Base-by-base conservation (phyloP, 2,888 invertebrate genomes). In the Noctuana brunneofusca region DNA sequence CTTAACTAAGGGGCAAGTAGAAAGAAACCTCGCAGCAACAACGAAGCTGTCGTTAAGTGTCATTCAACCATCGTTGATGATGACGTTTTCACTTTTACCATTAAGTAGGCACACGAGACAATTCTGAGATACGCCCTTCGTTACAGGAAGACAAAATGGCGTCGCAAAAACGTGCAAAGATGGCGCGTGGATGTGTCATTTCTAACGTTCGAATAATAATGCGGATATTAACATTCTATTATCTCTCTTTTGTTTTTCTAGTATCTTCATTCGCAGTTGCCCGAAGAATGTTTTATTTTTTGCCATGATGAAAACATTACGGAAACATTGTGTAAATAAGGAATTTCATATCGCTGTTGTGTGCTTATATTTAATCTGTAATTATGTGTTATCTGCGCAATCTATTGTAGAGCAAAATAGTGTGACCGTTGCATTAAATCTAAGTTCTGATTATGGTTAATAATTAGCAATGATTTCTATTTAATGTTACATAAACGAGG, bases 51-150 rank as follows among this genome's bases (percentile, higher is more conserved):
- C 35, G 32, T 64, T 66, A 63, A 64, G 65, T 60, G 65, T 66
- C 65, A 59, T 66, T 66, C 60, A 67, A 67, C 67, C 60, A 55
- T 73, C 66, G 58, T 30, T 58, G 64, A 68, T 73, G 66, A 73
- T 80, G 72, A 73, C 70, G 78, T 79, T 89, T 87, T 88, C 87
- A 88, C 88, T 88, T 87, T 87, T 86, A 77, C 81, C 76, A 83
- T 81, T 56, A n/a, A n/a, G n/a, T n/a, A n/a, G n/a, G n/a, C n/a
- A 41, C 55, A 46, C 12, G 80, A 83, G 84, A 84, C 76, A 75
- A 80, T 83, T 85, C 79, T 79, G 77, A 78, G 73, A 57, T 66
- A 75, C 69, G 70, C 68, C 73, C 74, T 73, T 71, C 6, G 50
- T 32, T 69, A 65, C 72, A 78, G 78, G 76, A 80, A 80, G 68